These are phyloP conservation scores for Sylvicapra grimmia DNA, from an alignment of 2,113 vertebrate genomes.

Conservation along the genomic window DNA sequence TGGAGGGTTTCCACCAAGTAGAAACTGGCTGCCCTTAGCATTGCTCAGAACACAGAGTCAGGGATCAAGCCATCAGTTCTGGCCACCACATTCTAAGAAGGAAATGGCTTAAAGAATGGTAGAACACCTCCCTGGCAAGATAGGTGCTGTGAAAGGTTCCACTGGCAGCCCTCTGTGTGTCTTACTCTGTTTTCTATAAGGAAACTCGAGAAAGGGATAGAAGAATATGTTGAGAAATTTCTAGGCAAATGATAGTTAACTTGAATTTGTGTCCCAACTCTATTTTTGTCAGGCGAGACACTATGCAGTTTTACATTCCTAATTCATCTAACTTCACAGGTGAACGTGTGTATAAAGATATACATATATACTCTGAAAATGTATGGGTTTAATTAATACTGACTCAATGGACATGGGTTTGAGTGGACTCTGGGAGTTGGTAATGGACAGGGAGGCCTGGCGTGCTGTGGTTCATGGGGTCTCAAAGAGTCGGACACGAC, in stretches of 20 bases:
- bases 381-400: neutral
- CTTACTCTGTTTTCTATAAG: neutral
- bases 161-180: neutral
- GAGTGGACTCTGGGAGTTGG: neutral
- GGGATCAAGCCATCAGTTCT: neutral
- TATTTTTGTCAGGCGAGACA: neutral
- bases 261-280: neutral
- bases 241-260: neutral
- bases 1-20: neutral
- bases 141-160: neutral
- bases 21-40: neutral
- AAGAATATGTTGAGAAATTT: neutral
- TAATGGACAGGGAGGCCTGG: neutral
- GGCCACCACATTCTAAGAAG: neutral
- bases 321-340: neutral
- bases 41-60: neutral
- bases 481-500: neutral
- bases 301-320: neutral
- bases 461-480: neutral
- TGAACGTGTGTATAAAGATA: neutral
- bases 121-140: neutral
- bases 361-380: neutral
- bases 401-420: neutral
- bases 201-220: neutral
- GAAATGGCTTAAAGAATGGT: neutral